Conservation (phyloP, 2,797 vertebrate genomes). For the Pseudotriccus pelzelni region DNA sequence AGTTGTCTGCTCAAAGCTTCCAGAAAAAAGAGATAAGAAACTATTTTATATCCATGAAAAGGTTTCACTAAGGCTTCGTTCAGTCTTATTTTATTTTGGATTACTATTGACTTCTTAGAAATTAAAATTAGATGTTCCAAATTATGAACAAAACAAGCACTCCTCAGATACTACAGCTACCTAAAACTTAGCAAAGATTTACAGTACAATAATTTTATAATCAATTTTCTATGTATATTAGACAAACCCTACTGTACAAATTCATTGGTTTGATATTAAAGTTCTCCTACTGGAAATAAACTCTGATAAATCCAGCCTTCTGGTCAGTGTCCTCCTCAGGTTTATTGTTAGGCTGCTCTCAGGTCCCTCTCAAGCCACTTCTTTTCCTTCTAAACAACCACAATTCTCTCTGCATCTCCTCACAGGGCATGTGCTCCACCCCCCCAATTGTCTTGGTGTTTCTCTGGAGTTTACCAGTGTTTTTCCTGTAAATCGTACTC, state of each 20-base stretch:
- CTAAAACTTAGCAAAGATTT: background rate
- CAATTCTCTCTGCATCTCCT: background rate
- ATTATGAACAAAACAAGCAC: background rate
- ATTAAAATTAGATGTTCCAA: background rate
- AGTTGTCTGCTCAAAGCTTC: conserved; percentile 2
- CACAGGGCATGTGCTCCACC: background rate
- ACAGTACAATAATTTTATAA: background rate
- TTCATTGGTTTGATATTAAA: background rate
- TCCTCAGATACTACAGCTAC: background rate
- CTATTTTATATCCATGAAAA: background rate
- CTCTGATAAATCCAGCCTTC: background rate
- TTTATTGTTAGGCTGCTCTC: background rate
- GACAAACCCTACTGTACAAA: background rate
- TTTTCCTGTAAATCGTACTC: background rate
- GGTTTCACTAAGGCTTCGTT: background rate
- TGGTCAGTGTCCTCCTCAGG: background rate
- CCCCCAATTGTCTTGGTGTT: fast-evolving
- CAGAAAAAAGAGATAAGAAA: background rate
- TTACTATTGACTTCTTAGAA: background rate
- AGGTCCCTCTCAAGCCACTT: background rate
- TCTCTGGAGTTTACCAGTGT: background rate
- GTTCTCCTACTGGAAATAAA: background rate
- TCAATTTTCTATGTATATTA: background rate
- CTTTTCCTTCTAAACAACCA: background rate
- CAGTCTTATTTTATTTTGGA: background rate